phyloP scores from a whole-genome alignment of 2,888 invertebrate species.

The Spodoptera picta region DNA sequence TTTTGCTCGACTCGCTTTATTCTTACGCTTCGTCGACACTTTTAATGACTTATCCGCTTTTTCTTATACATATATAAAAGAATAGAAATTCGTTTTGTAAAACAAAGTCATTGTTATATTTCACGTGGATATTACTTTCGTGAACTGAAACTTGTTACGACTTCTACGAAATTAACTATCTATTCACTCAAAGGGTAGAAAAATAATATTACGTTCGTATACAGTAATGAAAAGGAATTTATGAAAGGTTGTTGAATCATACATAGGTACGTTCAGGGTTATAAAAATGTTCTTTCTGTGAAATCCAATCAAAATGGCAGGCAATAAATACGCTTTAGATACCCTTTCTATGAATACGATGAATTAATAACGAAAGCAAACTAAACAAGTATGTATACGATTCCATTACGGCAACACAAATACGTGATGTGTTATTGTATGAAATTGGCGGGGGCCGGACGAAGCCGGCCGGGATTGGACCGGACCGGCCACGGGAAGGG shows the following conservation, averaged over 20 bases:
- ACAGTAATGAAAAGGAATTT: conserved; percentile 58
- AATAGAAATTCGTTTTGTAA: conserved; percentile 66
- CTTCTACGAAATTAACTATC: conserved; percentile 45
- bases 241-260: conserved; percentile 62
- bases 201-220: conserved; percentile 44
- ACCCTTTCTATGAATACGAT: conserved; percentile 72
- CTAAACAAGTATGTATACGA: conserved; percentile 69
- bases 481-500: conserved; percentile 64
- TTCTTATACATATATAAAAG: conserved; percentile 66
- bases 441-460: conserved; percentile 75
- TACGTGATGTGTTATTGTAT: conserved; percentile 79
- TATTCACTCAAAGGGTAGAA: conserved; percentile 47
- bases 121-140: conserved; percentile 45
- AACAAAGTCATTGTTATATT: conserved; percentile 56
- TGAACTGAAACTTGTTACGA: conserved; percentile 33
- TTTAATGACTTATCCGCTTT: conserved; percentile 86
- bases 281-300: conserved; percentile 68
- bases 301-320: conserved; percentile 79
- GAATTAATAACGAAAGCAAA: conserved; percentile 77
- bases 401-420: conserved; percentile 73
- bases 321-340: conserved; percentile 70
- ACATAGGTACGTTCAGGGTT: conserved; percentile 43
- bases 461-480: conserved; percentile 65
- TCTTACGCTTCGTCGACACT: conserved; percentile 82
- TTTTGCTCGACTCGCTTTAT: conserved; percentile 75